A percentile compares a stretch with the other conserved stretches of the same genome.
phyloP scores from a whole-genome alignment of 2,888 invertebrate species.

The Noctuana brunneofusca region DNA sequence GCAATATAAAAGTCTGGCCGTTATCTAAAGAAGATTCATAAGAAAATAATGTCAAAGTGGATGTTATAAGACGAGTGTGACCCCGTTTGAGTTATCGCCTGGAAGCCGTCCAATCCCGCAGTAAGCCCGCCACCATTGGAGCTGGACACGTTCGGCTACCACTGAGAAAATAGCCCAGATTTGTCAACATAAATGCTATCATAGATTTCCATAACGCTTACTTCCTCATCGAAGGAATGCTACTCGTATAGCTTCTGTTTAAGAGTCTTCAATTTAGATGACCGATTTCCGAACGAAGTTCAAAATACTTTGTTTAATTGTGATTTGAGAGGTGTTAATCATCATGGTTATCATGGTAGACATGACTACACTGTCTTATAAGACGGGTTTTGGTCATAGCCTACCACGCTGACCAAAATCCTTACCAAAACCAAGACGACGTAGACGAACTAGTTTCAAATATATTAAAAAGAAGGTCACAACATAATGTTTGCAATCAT shows the following conservation, averaged over 20 bases:
- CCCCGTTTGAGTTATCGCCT: conserved; percentile 25
- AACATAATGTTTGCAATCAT: no score
- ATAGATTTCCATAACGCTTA: conserved; percentile 27
- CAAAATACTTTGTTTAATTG: no score
- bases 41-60: conserved; percentile 12
- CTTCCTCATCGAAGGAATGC: background rate
- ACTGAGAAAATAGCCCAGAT: conserved; percentile 18
- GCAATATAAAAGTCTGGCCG: background rate
- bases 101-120: conserved; percentile 23
- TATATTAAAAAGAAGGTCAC: no score
- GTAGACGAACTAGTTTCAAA: no score
- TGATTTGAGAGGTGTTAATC: no score
- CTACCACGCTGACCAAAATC: no score
- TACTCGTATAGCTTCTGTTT: background rate
- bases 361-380: no score
- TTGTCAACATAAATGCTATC: conserved; percentile 22
- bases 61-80: conserved; percentile 11
- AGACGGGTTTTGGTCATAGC: no score
- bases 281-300: no score
- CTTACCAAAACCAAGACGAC: no score
- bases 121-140: conserved; percentile 1
- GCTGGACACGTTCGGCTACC: conserved; percentile 21
- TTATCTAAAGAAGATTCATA: conserved; percentile 7
- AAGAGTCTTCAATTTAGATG: background rate
- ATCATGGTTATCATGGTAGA: no score